These are phyloP conservation scores for Morpho deidamia DNA, from an alignment of 2,888 invertebrate species.

Conservation along the genomic window DNA sequence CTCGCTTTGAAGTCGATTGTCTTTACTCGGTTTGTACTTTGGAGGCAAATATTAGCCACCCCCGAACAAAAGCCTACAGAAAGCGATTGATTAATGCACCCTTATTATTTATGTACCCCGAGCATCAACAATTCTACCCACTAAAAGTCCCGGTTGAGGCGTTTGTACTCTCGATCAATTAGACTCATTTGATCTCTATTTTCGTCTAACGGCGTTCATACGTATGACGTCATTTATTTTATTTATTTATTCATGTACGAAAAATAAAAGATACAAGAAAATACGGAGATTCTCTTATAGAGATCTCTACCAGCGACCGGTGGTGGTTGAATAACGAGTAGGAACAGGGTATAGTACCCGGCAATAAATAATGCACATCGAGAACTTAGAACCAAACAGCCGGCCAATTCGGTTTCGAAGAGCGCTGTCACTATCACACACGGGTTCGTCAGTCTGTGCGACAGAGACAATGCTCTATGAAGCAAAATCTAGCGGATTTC, in stretches of 20 bases:
- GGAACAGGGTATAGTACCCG: too few species aligned
- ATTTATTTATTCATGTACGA: not conserved
- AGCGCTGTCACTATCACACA: too few species aligned
- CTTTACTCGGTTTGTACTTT: conserved; percentile 1
- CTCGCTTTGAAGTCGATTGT: conserved; percentile 14
- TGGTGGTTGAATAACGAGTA: too few species aligned
- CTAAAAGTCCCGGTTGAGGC: not conserved
- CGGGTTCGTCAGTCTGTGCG: too few species aligned
- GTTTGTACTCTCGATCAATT: not conserved
- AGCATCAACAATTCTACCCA: not conserved
- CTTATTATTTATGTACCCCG: conserved; percentile 5
- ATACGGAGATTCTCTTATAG: too few species aligned
- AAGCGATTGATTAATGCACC: conserved; percentile 6
- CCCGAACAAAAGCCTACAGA: conserved; percentile 2
- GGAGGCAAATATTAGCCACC: conserved; percentile 14
- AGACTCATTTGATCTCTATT: not conserved
- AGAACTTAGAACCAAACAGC: too few species aligned
- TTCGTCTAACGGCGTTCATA: not conserved
- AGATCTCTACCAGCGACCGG: too few species aligned
- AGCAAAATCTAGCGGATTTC: too few species aligned
- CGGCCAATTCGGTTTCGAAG: too few species aligned
- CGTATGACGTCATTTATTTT: not conserved
- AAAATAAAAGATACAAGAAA: not conserved
- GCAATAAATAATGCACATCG: too few species aligned
- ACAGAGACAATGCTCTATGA: too few species aligned